Evolutionary conservation across 2,888 invertebrate genomes (phyloP), one percentile per base, ranked within the genome.

Genomic region (Apotomis betuletana): DNA sequence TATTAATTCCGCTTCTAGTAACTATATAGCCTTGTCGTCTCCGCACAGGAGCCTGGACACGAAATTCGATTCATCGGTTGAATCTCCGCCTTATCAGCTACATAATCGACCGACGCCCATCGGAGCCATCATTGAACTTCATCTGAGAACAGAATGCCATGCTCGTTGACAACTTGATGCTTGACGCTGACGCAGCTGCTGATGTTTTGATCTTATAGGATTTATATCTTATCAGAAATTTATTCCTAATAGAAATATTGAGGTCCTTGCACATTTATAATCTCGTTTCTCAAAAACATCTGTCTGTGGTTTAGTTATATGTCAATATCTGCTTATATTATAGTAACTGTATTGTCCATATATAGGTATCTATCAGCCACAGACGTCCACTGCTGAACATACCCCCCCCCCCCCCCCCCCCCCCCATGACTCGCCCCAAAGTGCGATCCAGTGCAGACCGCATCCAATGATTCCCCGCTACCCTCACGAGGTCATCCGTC

Each of bases 51-150:
- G 80, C 80, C 75, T 75, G 72, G 70, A 75, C 72, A 74, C 74
- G 73, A 75, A 77, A 61, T 70, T 63, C 70, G 59, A 65, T 61
- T 55, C 65, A 60, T 67, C 61, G 46, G 13, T 54, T 9, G 61
- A 67, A 75, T 76, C 80, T 75, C 77, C 71, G 75, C 74, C 76
- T 83, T 87, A 90, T 88, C 89, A 77, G 70, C 79, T 86, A 87
- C 88, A 76, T 79, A 81, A 89, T 87, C 87, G 75, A 76, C 77
- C 75, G 87, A 86, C 88, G 87, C 80, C 84, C 81, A 87, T 88
- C 89, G 88, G 88, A 84, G 83, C 78, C 81, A 84, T 85, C 87
- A 85, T 65, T 65, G 65, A 57, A 64, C 55, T 55, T 84, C 85
- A 82, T 69, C 65, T 13, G 63, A 67, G 49, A 59, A 44, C 55